Conservation (phyloP, 37 sponge, comb jelly and placozoan genomes). For the Theonella swinhoei region DNA sequence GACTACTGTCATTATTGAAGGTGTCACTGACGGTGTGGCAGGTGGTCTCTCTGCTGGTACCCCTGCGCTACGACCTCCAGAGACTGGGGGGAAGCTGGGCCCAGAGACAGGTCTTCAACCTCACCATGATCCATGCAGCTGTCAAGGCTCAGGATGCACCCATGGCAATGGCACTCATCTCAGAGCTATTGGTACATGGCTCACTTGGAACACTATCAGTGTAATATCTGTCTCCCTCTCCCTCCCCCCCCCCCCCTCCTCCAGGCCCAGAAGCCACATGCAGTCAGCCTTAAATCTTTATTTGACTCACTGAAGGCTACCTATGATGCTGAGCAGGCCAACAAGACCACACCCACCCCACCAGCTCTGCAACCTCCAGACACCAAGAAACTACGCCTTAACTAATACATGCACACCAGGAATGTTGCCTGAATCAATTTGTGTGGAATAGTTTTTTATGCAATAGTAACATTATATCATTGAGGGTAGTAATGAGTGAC, state of each 20-base stretch:
- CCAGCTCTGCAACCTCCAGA: neutral
- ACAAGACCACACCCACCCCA: neutral
- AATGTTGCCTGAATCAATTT: neutral
- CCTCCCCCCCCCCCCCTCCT: neutral
- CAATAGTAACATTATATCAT: too few species aligned
- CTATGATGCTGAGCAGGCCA: neutral
- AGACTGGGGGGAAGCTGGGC: constrained; percentile 84
- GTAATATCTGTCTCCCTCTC: neutral
- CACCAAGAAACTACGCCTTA: neutral
- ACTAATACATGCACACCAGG: neutral
- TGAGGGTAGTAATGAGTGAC: neutral
- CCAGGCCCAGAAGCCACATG: constrained; percentile 13
- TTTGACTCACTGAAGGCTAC: neutral
- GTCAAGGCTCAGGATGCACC: constrained; percentile 54
- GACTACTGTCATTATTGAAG: too few species aligned
- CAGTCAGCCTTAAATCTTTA: neutral
- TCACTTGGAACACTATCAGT: neutral
- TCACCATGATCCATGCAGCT: constrained; percentile 84
- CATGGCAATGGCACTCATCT: constrained; percentile 55
- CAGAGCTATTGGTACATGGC: constrained; percentile 74
- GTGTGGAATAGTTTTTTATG: neutral
- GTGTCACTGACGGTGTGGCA: too few species aligned
- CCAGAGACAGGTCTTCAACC: constrained; percentile 80
- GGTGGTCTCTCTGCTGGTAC: constrained; percentile 76
- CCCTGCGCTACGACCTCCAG: constrained; percentile 57